A percentile compares a stretch with the other conserved stretches of the same genome.
phyloP scores from a whole-genome alignment of 1,140 invertebrate species.

The Dinoponera quadriceps region DNA sequence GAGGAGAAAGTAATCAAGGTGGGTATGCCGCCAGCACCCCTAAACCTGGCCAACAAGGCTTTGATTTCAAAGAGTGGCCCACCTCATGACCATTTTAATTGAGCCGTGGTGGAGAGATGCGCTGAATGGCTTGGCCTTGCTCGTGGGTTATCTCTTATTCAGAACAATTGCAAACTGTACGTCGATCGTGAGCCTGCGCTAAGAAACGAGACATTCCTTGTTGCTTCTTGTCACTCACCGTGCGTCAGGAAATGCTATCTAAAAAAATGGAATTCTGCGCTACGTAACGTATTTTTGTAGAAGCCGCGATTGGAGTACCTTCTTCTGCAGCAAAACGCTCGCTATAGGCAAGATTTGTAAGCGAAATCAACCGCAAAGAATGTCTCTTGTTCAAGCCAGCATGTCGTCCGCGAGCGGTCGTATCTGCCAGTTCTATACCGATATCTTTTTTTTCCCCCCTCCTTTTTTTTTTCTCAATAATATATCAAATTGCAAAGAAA shows the following conservation, averaged over 20 bases:
- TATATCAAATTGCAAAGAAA: conserved; percentile 14
- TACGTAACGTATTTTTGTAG: conserved; percentile 28
- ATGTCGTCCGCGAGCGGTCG: conserved; percentile 69
- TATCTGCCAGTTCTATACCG: conserved; percentile 12
- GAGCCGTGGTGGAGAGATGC: conserved; percentile 82
- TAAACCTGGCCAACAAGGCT: conserved; percentile 86
- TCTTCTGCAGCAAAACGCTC: not conserved
- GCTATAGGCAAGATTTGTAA: not conserved
- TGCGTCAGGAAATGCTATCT: conserved; percentile 2
- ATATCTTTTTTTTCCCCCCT: conserved; percentile 35
- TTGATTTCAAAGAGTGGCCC: conserved; percentile 88
- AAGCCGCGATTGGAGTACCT: not conserved
- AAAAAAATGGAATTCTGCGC: conserved; percentile 6
- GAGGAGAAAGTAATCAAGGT: conserved; percentile 86
- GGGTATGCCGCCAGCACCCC: conserved; percentile 86
- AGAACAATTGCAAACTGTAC: conserved; percentile 22
- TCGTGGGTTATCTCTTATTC: conserved; percentile 79
- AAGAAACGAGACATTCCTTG: conserved; percentile 61
- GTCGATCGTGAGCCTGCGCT: conserved; percentile 58
- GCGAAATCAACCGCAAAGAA: conserved; percentile 37
- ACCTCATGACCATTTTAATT: conserved; percentile 87
- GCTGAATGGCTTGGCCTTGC: conserved; percentile 83
- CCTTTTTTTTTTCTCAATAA: conserved; percentile 42
- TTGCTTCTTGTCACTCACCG: not conserved
- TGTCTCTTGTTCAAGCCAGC: conserved; percentile 59